These are phyloP conservation scores for Lochmaea crataegi DNA, from an alignment of 2,888 invertebrate species.

Conservation along the genomic window DNA sequence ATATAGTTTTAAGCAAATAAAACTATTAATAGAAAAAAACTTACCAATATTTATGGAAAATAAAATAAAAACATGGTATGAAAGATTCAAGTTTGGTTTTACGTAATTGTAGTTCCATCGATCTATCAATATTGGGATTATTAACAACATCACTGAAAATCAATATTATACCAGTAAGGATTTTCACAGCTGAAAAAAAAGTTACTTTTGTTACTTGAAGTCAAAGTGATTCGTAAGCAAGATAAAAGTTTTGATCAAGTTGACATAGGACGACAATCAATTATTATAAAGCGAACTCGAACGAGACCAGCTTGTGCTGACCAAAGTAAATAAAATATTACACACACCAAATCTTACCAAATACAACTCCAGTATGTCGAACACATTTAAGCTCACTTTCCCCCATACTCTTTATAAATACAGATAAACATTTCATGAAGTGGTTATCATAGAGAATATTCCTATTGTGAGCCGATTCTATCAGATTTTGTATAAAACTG, in stretches of 20 bases:
- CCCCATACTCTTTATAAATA: constrained; percentile 33
- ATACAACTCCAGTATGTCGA: constrained; percentile 38
- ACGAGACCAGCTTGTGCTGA: too few relatives aligned
- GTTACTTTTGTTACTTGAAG: too few relatives aligned
- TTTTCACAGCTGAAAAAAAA: constrained; percentile 32
- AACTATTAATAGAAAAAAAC: background rate
- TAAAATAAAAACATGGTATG: constrained; percentile 33
- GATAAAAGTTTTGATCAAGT: too few relatives aligned
- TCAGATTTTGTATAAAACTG: constrained; percentile 36
- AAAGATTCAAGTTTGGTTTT: constrained; percentile 25
- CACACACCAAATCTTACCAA: constrained; percentile 27
- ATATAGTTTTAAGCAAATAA: background rate
- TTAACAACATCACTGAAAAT: constrained; percentile 24
- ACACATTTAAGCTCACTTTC: constrained; percentile 30
- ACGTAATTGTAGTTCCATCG: background rate
- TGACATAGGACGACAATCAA: too few relatives aligned
- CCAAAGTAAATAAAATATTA: too few relatives aligned
- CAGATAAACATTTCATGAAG: constrained; percentile 22
- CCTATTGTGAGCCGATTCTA: constrained; percentile 24
- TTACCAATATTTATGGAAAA: constrained; percentile 38
- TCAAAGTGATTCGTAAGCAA: too few relatives aligned
- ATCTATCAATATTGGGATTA: background rate
- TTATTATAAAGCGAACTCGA: too few relatives aligned
- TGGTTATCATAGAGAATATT: constrained; percentile 30
- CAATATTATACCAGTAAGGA: constrained; percentile 30